Evolutionary conservation across 1,140 invertebrate species (phyloP), one percentile per base, ranked within the genome.

Genomic region (Diabrotica virgifera): DNA sequence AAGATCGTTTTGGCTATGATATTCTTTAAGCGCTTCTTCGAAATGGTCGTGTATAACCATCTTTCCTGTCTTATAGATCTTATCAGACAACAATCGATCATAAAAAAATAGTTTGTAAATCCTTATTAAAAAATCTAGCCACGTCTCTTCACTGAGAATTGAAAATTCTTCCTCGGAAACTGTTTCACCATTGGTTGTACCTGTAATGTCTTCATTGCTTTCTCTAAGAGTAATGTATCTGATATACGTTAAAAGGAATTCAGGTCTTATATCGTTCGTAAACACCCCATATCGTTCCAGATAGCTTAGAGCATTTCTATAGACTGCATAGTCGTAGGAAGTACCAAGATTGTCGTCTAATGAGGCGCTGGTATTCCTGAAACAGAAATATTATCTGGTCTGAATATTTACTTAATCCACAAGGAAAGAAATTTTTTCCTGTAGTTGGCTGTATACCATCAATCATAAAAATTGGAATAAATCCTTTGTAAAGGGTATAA

Each of bases 101-200:
- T 77, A 55, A 3, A 76, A 55, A 0, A 80, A 68, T 46, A 72
- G 68, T 54, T 80, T 82, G 56, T 76, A 80, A 0, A 71, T 77
- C 67, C 79, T 78, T 14, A 81, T 69, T 36, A 79, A 65, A 2
- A 82, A 51, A 53, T 82, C 80, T 9, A 82, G 54, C 81, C 80
- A 82, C 37, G 62, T 75, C 59, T 80, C 79, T 62, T 74, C 76
- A n/a, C 71, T 75, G n/a, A 74, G 67, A 5, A 63, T 61, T 51
- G 74, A 67, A 59, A 77, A 80, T 38, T 63, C 38, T 8, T 65
- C 55, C 50, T 64, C 61, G 5, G 56, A 5, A 38, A 72, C 54
- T n/a, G 53, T 14, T 40, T 35, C 13, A 50, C 61, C 50, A 12
- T 10, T 6, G 0, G 1, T 24, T 10, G 11, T 37, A 36, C 10